Base-by-base conservation (phyloP, 1,140 invertebrate genomes). In the Monomorium pharaonis region DNA sequence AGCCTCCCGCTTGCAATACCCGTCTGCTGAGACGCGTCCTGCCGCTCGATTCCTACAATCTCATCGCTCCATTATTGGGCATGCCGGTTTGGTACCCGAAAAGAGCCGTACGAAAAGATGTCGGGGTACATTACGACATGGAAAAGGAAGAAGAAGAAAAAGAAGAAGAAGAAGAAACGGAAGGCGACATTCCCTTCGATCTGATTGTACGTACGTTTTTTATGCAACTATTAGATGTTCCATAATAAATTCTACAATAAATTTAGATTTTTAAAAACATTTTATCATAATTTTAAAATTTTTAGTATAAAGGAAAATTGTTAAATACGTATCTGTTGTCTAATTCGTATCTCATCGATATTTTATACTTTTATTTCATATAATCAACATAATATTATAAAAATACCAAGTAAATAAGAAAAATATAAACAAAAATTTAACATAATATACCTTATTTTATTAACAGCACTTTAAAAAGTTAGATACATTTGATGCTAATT, bases 31-130 rank as follows among this genome's bases (percentile, higher is more conserved):
- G 69, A 85, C 88, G 89, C 18, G 70, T 92, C 62, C 89, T 95
- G 33, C 91, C 92, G 16, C 33, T 87, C 12, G 80, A 92, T 18
- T 88, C 90, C 37, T 94, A 94, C 75, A 92, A 93, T 60, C 72
- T 91, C 0, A 47, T 94, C 18, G 92, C 93, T 5, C 89, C 90
- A 2, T 80, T 94, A 14, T 47, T 94, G 65, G 92, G 91, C 62
- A 89, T 94, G 85, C 85, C 89, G 9, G 21, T 75, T 30, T 90
- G 77, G 78, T 49, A 90, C 49, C 85, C 78, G 10, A 89, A 70
- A 24, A 84, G 5, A 74, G 3, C 4, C 4, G 1, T 9, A 24
- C 7, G 0, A 70, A 33, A 24, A 56, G 6, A 62, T 14, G 0
- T 10, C 12, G 44, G 0, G 18, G 5, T 63, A 9, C 9, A 12